Conservation (phyloP, 2,888 invertebrate genomes). For the Caenorhabditis sp. region DNA sequence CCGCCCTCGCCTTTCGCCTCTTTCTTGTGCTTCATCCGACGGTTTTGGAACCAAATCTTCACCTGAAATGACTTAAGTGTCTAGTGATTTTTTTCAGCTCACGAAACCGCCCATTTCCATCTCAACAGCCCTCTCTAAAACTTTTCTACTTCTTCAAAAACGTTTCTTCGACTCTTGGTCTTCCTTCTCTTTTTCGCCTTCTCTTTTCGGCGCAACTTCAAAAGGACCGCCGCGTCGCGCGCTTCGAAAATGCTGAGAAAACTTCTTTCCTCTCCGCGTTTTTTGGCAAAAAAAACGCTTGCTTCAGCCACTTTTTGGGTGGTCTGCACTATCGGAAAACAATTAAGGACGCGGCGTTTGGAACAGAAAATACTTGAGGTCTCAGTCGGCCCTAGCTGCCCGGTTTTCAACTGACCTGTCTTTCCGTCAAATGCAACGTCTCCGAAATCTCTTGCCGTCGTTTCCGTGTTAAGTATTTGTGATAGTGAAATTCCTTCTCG, state of each 20-base stretch:
- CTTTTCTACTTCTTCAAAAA: background rate
- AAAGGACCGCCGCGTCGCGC: slow-evolving; percentile 3
- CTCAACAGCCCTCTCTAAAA: too few relatives aligned
- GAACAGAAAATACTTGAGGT: too few relatives aligned
- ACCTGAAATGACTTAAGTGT: slow-evolving; percentile 65
- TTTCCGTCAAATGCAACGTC: slow-evolving; percentile 74
- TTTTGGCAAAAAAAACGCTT: slow-evolving; percentile 14
- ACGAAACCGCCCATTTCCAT: background rate
- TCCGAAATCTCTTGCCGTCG: slow-evolving; percentile 77
- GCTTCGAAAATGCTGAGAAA: background rate
- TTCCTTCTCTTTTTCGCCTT: background rate
- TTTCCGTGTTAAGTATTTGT: slow-evolving; percentile 76
- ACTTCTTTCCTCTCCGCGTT: background rate
- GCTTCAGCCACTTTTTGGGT: too few relatives aligned
- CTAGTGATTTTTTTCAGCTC: too few relatives aligned
- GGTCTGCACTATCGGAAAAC: too few relatives aligned
- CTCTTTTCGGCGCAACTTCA: slow-evolving; percentile 8
- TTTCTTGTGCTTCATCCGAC: slow-evolving; percentile 78
- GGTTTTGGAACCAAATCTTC: slow-evolving; percentile 79
- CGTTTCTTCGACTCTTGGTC: too few relatives aligned
- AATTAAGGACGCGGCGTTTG: too few relatives aligned
- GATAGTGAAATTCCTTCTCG: slow-evolving; percentile 78
- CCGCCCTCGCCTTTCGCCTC: slow-evolving; percentile 72
- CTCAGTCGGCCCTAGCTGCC: too few relatives aligned
- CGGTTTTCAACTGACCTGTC: slow-evolving; percentile 75